Evolutionary conservation across 23 tunicate species (phyloP).

Genomic region (Halocynthia aurantium): DNA sequence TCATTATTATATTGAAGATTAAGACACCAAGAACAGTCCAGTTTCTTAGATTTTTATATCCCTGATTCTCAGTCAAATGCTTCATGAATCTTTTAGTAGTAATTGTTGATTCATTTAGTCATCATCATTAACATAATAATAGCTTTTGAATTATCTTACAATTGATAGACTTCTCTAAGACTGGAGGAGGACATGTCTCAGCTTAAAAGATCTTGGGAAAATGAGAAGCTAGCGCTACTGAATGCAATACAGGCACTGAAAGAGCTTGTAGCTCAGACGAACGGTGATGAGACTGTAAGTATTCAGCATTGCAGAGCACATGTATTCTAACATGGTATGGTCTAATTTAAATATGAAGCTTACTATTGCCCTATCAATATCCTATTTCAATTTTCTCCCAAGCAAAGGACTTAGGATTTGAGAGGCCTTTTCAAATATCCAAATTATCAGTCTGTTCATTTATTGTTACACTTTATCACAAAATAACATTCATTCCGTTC

Average conservation of each 20-base stretch:
- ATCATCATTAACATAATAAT: too few relatives aligned
- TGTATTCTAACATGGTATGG: neutral
- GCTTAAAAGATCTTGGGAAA: constrained; percentile 58
- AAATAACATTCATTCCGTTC: too few relatives aligned
- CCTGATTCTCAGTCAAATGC: too few relatives aligned
- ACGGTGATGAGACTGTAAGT: constrained; percentile 61
- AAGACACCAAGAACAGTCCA: too few relatives aligned
- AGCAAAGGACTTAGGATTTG: neutral
- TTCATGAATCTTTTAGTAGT: too few relatives aligned
- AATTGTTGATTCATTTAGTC: too few relatives aligned
- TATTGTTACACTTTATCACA: neutral
- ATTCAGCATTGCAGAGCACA: neutral
- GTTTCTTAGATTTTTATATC: too few relatives aligned
- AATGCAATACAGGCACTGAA: constrained; percentile 83
- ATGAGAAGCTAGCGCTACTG: constrained; percentile 74
- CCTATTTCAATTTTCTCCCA: neutral
- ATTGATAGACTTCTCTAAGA: constrained; percentile 19
- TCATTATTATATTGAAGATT: too few relatives aligned
- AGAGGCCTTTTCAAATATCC: neutral
- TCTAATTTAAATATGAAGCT: neutral
- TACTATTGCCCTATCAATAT: neutral
- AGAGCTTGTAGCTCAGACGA: constrained; percentile 64
- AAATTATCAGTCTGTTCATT: neutral
- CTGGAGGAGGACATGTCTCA: constrained; percentile 18
- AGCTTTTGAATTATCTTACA: too few relatives aligned